Evolutionary conservation across 2,888 invertebrate species (phyloP).

Genomic region (Hirtodrosophila trivittata): DNA sequence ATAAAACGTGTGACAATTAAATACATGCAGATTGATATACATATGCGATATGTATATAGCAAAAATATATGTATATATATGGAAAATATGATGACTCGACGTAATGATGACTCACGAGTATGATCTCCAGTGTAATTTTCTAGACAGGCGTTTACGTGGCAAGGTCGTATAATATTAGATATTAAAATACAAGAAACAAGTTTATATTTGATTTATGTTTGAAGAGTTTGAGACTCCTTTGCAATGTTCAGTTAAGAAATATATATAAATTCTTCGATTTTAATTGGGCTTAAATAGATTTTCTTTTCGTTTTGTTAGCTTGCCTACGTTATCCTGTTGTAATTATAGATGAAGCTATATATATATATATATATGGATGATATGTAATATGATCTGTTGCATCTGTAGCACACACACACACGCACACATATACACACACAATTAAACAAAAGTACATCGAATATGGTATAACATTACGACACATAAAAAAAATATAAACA

Average conservation of each 20-base stretch:
- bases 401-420: neutral
- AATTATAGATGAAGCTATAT: neutral
- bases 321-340: conserved; percentile 7
- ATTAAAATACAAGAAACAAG: conserved; percentile 44
- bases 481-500: neutral
- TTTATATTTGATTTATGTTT: conserved; percentile 19
- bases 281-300: conserved; percentile 24
- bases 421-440: neutral
- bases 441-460: neutral
- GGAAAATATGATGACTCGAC: conserved; percentile 25
- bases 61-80: conserved; percentile 1
- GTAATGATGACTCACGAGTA: conserved; percentile 72
- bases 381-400: too few species aligned
- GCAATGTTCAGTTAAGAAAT: conserved; percentile 71
- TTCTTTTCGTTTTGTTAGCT: conserved; percentile 10
- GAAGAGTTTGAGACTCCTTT: conserved; percentile 37
- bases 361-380: too few species aligned
- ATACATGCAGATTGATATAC: neutral
- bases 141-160: conserved; percentile 69
- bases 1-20: too few species aligned
- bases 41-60: neutral
- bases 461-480: neutral
- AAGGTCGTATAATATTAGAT: conserved; percentile 36
- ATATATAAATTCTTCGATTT: conserved; percentile 19
- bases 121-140: conserved; percentile 72